A percentile compares a stretch with the other conserved stretches of the same genome.
These are phyloP conservation scores for Drosophila arawakana DNA, from an alignment of 1,140 invertebrate species.

Conservation along the genomic window DNA sequence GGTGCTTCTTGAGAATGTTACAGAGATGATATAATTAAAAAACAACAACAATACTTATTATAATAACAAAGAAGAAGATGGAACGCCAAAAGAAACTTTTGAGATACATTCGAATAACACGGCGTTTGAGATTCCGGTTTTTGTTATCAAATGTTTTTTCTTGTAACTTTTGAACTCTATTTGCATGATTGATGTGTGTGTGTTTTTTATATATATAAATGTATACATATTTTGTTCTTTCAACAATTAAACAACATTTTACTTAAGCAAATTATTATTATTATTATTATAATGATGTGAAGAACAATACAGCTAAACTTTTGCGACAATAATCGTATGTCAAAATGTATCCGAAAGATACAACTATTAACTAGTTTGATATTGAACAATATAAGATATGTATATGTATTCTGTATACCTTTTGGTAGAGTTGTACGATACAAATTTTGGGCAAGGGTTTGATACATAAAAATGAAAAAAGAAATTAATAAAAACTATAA, in stretches of 20 bases:
- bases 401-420: conserved; percentile 45
- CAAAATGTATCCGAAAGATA: conserved; percentile 14
- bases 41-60: conserved; percentile 19
- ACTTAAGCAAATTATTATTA: too few species aligned
- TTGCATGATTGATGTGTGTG: conserved; percentile 70
- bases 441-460: conserved; percentile 54
- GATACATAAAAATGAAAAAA: conserved; percentile 24
- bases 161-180: conserved; percentile 69
- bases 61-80: conserved; percentile 1
- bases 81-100: conserved; percentile 24
- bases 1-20: conserved; percentile 66
- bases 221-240: conserved; percentile 57
- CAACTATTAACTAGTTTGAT: conserved; percentile 19
- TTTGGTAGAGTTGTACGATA: conserved; percentile 55
- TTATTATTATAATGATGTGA: conserved; percentile 6
- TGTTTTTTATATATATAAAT: conserved; percentile 54
- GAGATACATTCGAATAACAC: conserved; percentile 5
- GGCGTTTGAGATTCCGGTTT: conserved; percentile 39
- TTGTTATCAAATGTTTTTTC: conserved; percentile 72
- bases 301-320: conserved; percentile 19
- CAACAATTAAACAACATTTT: conserved; percentile 13
- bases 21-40: conserved; percentile 37
- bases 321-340: conserved; percentile 57
- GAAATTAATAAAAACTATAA: not conserved
- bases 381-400: conserved; percentile 33